A percentile compares a stretch with the other conserved stretches of the same genome.
These are phyloP conservation scores for Apostichopus japonicus DNA, from an alignment of 35 echinoderm and acorn worm species.

Conservation along the genomic window DNA sequence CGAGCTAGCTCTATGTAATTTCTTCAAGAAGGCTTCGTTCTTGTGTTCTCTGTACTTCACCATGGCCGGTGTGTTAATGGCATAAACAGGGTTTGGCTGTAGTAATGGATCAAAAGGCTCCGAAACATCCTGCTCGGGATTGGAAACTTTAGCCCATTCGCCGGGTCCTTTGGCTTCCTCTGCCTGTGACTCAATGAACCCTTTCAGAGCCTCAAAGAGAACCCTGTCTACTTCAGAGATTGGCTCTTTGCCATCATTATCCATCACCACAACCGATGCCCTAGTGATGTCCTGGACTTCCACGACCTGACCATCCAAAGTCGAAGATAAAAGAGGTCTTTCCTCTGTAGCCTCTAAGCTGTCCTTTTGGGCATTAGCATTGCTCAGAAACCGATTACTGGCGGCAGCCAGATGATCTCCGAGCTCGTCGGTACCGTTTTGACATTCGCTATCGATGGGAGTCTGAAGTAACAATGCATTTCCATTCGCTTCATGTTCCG, in stretches of 20 bases:
- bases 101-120: background rate
- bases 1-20: background rate
- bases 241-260: background rate
- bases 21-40: slow-evolving; percentile 8
- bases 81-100: background rate
- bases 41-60: slow-evolving; percentile 38
- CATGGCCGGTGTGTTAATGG: slow-evolving; percentile 51
- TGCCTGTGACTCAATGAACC: slow-evolving; percentile 11
- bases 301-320: background rate
- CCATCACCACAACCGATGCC: background rate
- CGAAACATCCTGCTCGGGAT: background rate
- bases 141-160: background rate
- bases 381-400: background rate
- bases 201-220: slow-evolving; percentile 52
- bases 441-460: background rate
- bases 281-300: background rate
- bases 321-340: background rate
- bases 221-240: slow-evolving; percentile 34
- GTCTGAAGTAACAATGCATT: background rate
- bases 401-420: background rate
- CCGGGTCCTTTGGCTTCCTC: background rate
- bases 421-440: background rate
- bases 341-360: background rate
- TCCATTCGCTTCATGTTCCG: background rate
- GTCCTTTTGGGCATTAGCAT: background rate